Evolutionary conservation across 64 coral and sea anemone species (phyloP), one percentile per base, ranked within the genome.

Genomic region (Anthopleura sola): DNA sequence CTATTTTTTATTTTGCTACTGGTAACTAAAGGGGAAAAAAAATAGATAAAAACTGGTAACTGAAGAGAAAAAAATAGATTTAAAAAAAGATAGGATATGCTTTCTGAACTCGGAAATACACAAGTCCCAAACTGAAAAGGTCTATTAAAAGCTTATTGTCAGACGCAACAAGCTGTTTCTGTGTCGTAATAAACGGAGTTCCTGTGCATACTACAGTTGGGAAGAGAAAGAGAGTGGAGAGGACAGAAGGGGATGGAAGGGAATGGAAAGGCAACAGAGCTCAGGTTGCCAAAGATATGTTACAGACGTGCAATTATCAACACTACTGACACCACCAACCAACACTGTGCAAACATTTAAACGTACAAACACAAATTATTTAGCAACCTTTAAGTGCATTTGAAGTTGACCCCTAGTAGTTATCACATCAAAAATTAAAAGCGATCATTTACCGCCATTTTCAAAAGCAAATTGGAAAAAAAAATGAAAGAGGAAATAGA

Each of bases 311-410:
- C 58, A 62, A 28, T 26, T 15, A 62, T 26, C 5, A 23, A 26
- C 24, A 62, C 24, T 53, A 62, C 24, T 26, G 21, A 62, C 58
- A 62, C 0, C 58, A 23, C 6, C 58, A 62, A 26, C 58, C 24
- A n/a, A 62, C 58, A 62, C 39, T 8, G 58, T 62, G 58, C 58
- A n/a, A 62, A 62, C 58, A 62, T 62, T 62, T 62, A 62, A 62
- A 62, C 58, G 24, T n/a, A 62, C 58, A 11, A 62, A 62, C 58
- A 62, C 24, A 56, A 56, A 62, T 26, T 23, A 62, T 60, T 0
- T 15, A n/a, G 23, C 11, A 23, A 3, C 58, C 21, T 26, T 62
- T 62, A 62, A 62, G 21, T 62, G 58, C 58, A 26, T 1, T 62
- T 62, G n/a, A 62, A 23, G 21, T 62, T 62, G 21, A 62, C 7